Conservation (phyloP, 2,113 vertebrate species). For the Myocastor coypus region DNA sequence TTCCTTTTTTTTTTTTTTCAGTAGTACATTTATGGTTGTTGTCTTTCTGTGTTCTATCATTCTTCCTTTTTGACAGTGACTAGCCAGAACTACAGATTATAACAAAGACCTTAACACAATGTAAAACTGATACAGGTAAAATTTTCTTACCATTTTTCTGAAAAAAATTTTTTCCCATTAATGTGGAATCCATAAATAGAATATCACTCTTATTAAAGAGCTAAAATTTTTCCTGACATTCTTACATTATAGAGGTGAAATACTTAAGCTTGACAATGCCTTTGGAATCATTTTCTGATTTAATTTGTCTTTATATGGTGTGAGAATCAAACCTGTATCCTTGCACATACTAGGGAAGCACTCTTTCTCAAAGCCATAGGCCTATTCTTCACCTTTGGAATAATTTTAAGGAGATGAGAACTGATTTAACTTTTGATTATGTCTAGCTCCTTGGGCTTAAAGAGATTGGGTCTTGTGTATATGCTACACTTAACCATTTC, state of each 20-base stretch:
- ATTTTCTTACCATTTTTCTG: constrained; percentile 41
- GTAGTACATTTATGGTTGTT: not conserved
- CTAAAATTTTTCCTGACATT: constrained; percentile 39
- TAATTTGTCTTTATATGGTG: not conserved
- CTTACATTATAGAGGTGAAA: not conserved
- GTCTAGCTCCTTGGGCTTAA: constrained; percentile 26
- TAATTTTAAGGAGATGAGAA: constrained; percentile 52
- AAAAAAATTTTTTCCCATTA: constrained; percentile 55
- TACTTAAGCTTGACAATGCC: not conserved
- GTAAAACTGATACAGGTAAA: constrained; percentile 21
- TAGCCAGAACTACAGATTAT: constrained; percentile 31
- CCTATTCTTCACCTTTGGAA: not conserved
- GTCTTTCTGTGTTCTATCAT: constrained; percentile 14
- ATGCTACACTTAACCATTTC: constrained; percentile 45
- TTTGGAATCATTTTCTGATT: not conserved
- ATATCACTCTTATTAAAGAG: not conserved
- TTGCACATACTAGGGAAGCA: not conserved
- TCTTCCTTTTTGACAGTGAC: constrained; percentile 29
- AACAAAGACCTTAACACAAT: constrained; percentile 13
- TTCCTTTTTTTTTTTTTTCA: constrained; percentile 19
- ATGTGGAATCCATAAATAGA: constrained; percentile 36
- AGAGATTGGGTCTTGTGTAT: not conserved
- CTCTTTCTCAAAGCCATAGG: not conserved
- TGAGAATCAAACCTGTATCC: not conserved
- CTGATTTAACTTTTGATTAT: not conserved